Percentiles rank a stretch among this genome's conserved stretches.
Evolutionary conservation across 2,888 invertebrate genomes (phyloP).

Genomic region (Saturnia pavonia): DNA sequence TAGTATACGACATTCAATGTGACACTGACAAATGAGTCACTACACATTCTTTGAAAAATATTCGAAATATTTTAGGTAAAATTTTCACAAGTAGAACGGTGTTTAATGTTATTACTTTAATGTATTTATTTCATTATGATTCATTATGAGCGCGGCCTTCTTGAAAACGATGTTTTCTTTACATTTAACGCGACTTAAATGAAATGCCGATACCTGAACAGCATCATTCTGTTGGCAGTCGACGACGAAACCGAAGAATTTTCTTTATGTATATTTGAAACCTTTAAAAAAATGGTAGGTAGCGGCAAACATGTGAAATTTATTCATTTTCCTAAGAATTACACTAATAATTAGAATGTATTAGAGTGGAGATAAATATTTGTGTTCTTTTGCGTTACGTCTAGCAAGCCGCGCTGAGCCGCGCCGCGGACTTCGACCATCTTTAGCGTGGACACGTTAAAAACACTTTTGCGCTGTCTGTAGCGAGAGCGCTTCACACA

Average conservation of each 20-base stretch:
- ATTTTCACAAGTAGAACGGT: not conserved
- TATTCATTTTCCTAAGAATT: constrained; percentile 59
- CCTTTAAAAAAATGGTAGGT: constrained; percentile 29
- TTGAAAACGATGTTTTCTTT: constrained; percentile 18
- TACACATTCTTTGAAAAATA: not conserved
- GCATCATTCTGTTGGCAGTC: constrained; percentile 21
- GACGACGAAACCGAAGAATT: constrained; percentile 31
- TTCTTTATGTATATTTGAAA: constrained; percentile 40
- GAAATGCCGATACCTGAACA: constrained; percentile 23
- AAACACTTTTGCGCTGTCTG: constrained; percentile 46
- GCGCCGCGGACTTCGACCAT: not conserved
- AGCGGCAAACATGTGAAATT: constrained; percentile 21
- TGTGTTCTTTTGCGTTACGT: constrained; percentile 46
- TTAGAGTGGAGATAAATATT: constrained; percentile 33
- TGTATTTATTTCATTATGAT: constrained; percentile 4
- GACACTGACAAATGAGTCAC: not conserved
- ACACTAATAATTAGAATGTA: constrained; percentile 60
- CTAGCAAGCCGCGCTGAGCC: constrained; percentile 32
- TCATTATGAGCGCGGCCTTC: constrained; percentile 17
- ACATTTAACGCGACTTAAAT: constrained; percentile 18
- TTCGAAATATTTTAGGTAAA: constrained; percentile 5
- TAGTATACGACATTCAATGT: too few species aligned
- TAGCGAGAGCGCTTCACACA: constrained; percentile 35
- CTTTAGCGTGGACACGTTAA: constrained; percentile 61
- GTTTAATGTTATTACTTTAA: constrained; percentile 7